Evolutionary conservation across 23 tunicate genomes (phyloP).

Genomic region (Pegea sp.): DNA sequence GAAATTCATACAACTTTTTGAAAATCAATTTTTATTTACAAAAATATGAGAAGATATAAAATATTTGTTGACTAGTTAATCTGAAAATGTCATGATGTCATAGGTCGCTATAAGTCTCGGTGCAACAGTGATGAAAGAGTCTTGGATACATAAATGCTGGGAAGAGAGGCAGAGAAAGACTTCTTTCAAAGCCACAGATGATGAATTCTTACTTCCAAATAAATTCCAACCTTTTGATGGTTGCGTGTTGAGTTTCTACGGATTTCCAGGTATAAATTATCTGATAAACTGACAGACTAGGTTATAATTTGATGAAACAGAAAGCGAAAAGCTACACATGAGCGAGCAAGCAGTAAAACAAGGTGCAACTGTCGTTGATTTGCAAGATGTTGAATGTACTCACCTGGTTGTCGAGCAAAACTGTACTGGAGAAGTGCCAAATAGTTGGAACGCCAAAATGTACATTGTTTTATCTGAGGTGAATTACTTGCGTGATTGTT

Average conservation of each 20-base stretch:
- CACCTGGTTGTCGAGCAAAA: conserved; percentile 61
- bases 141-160: conserved; percentile 88
- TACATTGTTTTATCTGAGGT: conserved; percentile 60
- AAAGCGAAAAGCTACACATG: conserved; percentile 51
- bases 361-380: conserved; percentile 33
- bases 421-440: conserved; percentile 27
- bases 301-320: no score
- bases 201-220: conserved; percentile 46
- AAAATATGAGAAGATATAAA: no score
- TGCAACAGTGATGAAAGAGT: conserved; percentile 64
- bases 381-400: conserved; percentile 32
- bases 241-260: conserved; percentile 53
- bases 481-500: background rate
- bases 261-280: conserved; percentile 70
- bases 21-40: no score
- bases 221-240: conserved; percentile 88
- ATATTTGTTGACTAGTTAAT: no score
- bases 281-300: no score
- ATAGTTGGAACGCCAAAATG: conserved; percentile 27
- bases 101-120: conserved; percentile 89
- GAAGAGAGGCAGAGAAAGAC: conserved; percentile 17
- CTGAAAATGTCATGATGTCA: background rate
- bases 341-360: conserved; percentile 53
- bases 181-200: conserved; percentile 46
- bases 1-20: no score